phyloP scores from a whole-genome alignment of 2,888 invertebrate genomes.

The Caradrina clavipalpis region DNA sequence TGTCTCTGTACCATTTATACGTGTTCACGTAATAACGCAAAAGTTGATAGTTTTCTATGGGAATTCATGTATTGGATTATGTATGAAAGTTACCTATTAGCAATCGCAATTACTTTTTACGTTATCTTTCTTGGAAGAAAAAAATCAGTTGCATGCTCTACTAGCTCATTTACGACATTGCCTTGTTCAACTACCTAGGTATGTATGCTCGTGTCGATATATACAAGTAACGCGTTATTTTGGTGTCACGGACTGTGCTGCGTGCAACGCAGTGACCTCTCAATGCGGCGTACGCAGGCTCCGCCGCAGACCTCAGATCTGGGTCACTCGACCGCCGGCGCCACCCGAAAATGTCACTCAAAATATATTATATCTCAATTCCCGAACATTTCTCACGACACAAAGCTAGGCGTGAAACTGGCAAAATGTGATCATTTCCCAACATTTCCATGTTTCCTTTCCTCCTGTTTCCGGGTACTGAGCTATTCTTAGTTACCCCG shows the following conservation, averaged over 20 bases:
- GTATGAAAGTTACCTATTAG: slow-evolving; percentile 47
- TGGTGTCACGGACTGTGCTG: slow-evolving; percentile 72
- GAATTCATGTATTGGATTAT: slow-evolving; percentile 58
- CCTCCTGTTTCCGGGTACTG: slow-evolving; percentile 47
- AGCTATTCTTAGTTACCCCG: slow-evolving; percentile 53
- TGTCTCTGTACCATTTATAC: slow-evolving; percentile 68
- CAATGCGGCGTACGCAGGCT: slow-evolving; percentile 78
- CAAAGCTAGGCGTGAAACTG: slow-evolving; percentile 30
- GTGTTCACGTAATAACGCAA: slow-evolving; percentile 69
- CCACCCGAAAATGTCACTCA: slow-evolving; percentile 75
- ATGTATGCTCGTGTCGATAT: slow-evolving; percentile 63
- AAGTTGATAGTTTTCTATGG: slow-evolving; percentile 58
- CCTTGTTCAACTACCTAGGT: slow-evolving; percentile 57
- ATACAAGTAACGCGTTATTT: slow-evolving; percentile 68
- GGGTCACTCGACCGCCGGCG: slow-evolving; percentile 79
- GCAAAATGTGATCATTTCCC: slow-evolving; percentile 31
- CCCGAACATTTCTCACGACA: slow-evolving; percentile 28
- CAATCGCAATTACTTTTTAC: slow-evolving; percentile 48
- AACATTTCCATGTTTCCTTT: slow-evolving; percentile 41
- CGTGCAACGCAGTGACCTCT: slow-evolving; percentile 77
- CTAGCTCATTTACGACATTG: slow-evolving; percentile 59
- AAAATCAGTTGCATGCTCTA: slow-evolving; percentile 60
- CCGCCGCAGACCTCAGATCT: slow-evolving; percentile 78
- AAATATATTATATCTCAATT: slow-evolving; percentile 54
- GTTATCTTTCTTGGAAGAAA: slow-evolving; percentile 43